phyloP scores from a whole-genome alignment of 2,113 vertebrate species.

The Saccopteryx leptura region DNA sequence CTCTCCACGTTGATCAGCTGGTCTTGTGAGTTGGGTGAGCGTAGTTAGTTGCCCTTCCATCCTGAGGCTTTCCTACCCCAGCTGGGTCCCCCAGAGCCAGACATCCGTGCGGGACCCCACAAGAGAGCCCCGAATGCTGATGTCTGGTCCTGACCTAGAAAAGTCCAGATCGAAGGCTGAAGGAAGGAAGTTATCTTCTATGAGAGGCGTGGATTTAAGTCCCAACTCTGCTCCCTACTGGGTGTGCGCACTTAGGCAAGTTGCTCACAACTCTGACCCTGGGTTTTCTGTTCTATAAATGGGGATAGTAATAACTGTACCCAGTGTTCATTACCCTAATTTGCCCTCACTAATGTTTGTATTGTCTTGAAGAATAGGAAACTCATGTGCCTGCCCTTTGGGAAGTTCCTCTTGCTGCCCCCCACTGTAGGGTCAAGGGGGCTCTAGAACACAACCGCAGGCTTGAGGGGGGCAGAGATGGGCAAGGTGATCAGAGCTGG shows the following conservation, averaged over 20 bases:
- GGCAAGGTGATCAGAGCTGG: not conserved
- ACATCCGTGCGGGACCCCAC: not conserved
- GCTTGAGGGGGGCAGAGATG: not conserved
- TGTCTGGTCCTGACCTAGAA: not conserved
- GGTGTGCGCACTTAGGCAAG: not conserved
- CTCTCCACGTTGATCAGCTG: not conserved
- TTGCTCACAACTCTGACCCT: not conserved
- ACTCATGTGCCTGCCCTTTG: not conserved
- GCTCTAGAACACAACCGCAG: not conserved
- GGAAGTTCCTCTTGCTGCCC: not conserved
- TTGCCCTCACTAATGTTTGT: not conserved
- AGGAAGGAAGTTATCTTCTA: not conserved
- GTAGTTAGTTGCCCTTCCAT: not conserved
- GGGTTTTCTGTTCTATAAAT: not conserved
- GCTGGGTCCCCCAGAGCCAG: not conserved
- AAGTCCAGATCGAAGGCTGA: not conserved
- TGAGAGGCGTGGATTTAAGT: not conserved
- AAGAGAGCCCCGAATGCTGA: not conserved
- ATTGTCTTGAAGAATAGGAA: not conserved
- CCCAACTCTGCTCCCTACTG: not conserved
- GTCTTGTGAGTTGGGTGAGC: not conserved
- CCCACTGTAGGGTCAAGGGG: not conserved
- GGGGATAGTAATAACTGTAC: not conserved
- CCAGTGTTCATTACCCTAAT: not conserved
- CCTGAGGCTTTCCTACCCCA: not conserved